phyloP scores from a whole-genome alignment of 1,140 invertebrate genomes.

The Hesperophylax magnus region DNA sequence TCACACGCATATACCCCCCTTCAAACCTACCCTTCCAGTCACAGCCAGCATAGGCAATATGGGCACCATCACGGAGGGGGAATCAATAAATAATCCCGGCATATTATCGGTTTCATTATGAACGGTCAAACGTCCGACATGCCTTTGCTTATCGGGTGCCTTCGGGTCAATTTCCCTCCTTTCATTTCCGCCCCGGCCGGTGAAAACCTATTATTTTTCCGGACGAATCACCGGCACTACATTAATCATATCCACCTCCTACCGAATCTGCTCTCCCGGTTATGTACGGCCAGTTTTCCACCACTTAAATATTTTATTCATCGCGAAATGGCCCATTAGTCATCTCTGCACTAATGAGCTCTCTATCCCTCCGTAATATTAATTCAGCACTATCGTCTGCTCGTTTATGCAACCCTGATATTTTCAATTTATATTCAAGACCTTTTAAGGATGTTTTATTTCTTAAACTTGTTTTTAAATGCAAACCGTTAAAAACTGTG shows the following conservation, averaged over 20 bases:
- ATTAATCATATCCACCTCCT: conserved; percentile 55
- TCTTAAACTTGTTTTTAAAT: too few relatives aligned
- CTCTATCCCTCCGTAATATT: conserved; percentile 46
- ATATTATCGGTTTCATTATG: conserved; percentile 42
- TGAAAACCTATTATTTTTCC: conserved; percentile 58
- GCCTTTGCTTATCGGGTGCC: conserved; percentile 33
- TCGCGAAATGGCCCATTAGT: conserved; percentile 56
- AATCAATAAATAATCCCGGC: conserved; percentile 44
- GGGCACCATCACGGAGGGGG: background rate
- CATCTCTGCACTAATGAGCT: conserved; percentile 52
- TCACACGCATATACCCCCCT: background rate
- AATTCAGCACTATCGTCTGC: conserved; percentile 30
- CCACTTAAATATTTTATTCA: conserved; percentile 59
- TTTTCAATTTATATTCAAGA: background rate
- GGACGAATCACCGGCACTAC: conserved; percentile 52
- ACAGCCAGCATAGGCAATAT: background rate
- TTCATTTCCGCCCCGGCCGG: conserved; percentile 42
- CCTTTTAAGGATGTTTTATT: too few relatives aligned
- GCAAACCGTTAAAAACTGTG: too few relatives aligned
- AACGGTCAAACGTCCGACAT: conserved; percentile 36
- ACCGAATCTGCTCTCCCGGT: conserved; percentile 20
- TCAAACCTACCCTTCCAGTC: background rate
- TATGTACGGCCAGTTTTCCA: conserved; percentile 56
- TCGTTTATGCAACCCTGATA: conserved; percentile 39
- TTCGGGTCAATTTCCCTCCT: conserved; percentile 40